A percentile compares a stretch with the other conserved stretches of the same genome.
Conservation (phyloP, 2,797 vertebrate species). For the Rousettus madagascariensis region DNA sequence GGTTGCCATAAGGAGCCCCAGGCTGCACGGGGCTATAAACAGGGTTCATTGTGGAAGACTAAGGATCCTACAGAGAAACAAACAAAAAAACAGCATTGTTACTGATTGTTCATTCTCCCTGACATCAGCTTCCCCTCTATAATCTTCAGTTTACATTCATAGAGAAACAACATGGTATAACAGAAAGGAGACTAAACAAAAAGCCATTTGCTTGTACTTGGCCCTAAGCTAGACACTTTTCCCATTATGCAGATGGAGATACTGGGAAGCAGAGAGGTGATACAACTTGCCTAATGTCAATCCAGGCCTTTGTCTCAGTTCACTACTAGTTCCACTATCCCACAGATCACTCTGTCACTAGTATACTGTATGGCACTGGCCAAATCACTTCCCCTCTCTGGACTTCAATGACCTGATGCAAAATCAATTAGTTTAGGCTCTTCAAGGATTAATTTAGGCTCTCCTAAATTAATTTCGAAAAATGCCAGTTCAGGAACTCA, state of each 20-base stretch:
- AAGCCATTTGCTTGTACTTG: neutral
- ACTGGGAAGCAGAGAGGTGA: neutral
- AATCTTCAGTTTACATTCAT: conserved; percentile 21
- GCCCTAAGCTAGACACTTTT: neutral
- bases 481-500: neutral
- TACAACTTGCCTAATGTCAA: neutral
- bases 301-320: neutral
- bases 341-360: neutral
- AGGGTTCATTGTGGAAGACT: conserved; percentile 97
- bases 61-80: conserved; percentile 89
- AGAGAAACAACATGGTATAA: neutral
- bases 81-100: conserved; percentile 68
- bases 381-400: conserved; percentile 10
- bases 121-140: conserved; percentile 18
- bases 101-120: conserved; percentile 16
- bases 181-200: neutral
- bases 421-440: conserved; percentile 36
- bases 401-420: neutral
- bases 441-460: neutral
- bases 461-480: neutral
- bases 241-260: neutral
- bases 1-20: conserved; percentile 97
- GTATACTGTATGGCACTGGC: neutral
- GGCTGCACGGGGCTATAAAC: conserved; percentile 99
- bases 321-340: neutral